A percentile compares a stretch with the other conserved stretches of the same genome.
Conservation (phyloP, 2,113 vertebrate species). For the Lophura nycthemera region DNA sequence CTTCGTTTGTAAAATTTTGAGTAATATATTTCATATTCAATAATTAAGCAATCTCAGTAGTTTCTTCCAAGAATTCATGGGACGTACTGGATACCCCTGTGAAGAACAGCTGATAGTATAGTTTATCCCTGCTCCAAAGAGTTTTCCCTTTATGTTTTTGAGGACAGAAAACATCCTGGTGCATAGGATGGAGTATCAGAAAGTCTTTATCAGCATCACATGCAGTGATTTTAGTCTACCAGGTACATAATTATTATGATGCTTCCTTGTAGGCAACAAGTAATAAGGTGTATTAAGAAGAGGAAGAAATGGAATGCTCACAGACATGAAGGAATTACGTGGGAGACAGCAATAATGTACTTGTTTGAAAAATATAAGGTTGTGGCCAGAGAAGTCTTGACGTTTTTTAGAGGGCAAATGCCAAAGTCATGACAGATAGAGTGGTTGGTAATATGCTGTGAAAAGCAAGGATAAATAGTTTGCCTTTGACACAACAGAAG, state of each 20-base stretch:
- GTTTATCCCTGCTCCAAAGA: not conserved
- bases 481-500: not conserved
- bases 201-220: not conserved
- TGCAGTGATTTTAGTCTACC: not conserved
- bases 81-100: not conserved
- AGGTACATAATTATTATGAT: not conserved
- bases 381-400: not conserved
- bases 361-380: not conserved
- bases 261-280: not conserved
- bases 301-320: not conserved
- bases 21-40: not conserved
- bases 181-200: not conserved
- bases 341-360: not conserved
- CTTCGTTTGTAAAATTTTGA: not conserved
- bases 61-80: not conserved
- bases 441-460: not conserved
- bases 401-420: conserved; percentile 39
- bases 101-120: not conserved
- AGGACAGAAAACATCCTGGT: not conserved
- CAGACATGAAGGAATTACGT: not conserved
- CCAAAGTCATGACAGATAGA: not conserved
- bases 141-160: not conserved
- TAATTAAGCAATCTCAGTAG: not conserved
- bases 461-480: conserved; percentile 25
- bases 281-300: not conserved